phyloP scores from a whole-genome alignment of 2,888 invertebrate species.

The Digitonthophagus gazella region DNA sequence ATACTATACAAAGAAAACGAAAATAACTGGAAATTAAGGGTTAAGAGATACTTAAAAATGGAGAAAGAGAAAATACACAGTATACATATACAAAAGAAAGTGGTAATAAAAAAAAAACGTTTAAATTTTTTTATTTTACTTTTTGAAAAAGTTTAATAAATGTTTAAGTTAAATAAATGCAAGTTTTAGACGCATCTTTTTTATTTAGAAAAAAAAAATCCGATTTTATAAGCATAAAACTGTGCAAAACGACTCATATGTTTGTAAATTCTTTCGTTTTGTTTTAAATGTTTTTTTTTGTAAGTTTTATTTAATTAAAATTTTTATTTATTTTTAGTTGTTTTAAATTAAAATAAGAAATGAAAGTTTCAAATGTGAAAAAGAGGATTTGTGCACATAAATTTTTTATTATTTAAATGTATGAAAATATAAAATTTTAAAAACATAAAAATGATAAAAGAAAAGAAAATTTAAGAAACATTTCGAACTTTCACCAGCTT shows the following conservation, averaged over 20 bases:
- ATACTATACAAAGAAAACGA: constrained; percentile 8
- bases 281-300: too few relatives aligned
- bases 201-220: too few relatives aligned
- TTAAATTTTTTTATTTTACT: background rate
- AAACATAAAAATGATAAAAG: too few relatives aligned
- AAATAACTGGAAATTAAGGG: background rate
- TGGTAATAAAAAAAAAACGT: constrained; percentile 1
- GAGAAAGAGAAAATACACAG: background rate
- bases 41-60: constrained; percentile 4
- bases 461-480: background rate
- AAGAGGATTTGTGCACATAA: background rate
- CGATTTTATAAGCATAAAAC: background rate
- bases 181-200: background rate
- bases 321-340: too few relatives aligned
- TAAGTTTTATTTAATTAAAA: too few relatives aligned
- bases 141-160: background rate
- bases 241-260: too few relatives aligned
- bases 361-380: too few relatives aligned
- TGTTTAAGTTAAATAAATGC: background rate
- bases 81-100: background rate
- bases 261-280: too few relatives aligned
- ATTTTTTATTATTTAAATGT: too few relatives aligned
- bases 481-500: background rate
- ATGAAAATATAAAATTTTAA: too few relatives aligned
- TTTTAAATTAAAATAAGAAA: too few relatives aligned